Evolutionary conservation across 2,797 vertebrate genomes (phyloP), one percentile per base, ranked within the genome.

Genomic region (Acanthornis magna): DNA sequence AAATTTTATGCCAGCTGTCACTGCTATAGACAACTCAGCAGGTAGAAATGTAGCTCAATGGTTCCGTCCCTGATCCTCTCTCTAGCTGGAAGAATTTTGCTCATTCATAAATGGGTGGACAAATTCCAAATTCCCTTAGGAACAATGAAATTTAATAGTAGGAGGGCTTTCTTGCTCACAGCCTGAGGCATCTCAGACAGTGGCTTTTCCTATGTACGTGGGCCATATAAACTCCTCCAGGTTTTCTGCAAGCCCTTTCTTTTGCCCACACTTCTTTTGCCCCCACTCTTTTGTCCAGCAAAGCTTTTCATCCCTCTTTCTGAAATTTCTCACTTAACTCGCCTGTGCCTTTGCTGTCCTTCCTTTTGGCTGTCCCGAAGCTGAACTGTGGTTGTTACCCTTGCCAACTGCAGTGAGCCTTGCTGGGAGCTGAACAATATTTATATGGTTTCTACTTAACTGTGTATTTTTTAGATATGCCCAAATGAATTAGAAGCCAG

Each of bases 381-480:
- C 58, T 87, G 55, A 89, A 40, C 86, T 48, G n/a, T 48, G 22
- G 16, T 42, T 81, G 34, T 62, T 55, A 36, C 26, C 34, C 26
- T 91, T 73, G 74, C 43, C 74, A 91, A 18, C 22, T 58, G 67
- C 74, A 87, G 60, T 42, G 72, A 72, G 55, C 40, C 20, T 92
- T 93, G 60, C 40, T 87, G 84, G 89, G 95, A 92, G 54, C 62
- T 65, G 62, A 73, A 26, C 17, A 34, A 40, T 87, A 60, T 85
- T 82, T 92, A 45, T 70, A 17, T 67, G 84, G 7, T 53, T 95
- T 87, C 57, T 67, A 22, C 43, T 87, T 92, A 80, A 76, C 78
- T 80, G 53, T 88, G 50, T 70, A 23, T 48, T 45, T 82, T 76
- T 76, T 10, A 13, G 75, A 79, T 76, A 61, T 20, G 72, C 54